Percentiles rank a stretch among this genome's conserved stretches.
phyloP scores from a whole-genome alignment of 2,797 vertebrate genomes.

The Staurois parvus region DNA sequence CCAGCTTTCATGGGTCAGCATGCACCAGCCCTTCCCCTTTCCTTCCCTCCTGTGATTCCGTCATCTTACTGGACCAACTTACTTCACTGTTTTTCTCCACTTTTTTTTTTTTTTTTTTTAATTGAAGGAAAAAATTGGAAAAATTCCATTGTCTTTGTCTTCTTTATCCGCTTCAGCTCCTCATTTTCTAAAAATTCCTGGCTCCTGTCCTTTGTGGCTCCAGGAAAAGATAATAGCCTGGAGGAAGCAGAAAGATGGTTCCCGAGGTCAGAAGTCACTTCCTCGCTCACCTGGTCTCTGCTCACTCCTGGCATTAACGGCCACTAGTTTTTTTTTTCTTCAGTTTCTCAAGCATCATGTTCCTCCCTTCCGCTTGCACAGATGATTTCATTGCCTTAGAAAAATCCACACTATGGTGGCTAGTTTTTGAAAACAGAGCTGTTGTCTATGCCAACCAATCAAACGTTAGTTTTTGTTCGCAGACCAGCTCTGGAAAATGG shows the following conservation, averaged over 20 bases:
- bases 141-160: conserved; percentile 78
- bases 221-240: conserved; percentile 76
- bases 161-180: conserved; percentile 76
- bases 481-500: too few relatives aligned
- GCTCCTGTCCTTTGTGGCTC: conserved; percentile 79
- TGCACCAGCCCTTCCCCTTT: conserved; percentile 80
- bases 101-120: conserved; percentile 73
- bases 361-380: conserved; percentile 81
- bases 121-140: conserved; percentile 63
- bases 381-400: conserved; percentile 77
- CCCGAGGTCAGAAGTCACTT: conserved; percentile 79
- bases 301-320: conserved; percentile 77
- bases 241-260: conserved; percentile 77
- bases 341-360: conserved; percentile 78
- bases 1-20: conserved; percentile 77
- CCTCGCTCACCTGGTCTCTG: conserved; percentile 82
- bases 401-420: conserved; percentile 71
- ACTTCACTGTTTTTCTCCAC: conserved; percentile 76
- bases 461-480: too few relatives aligned
- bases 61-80: conserved; percentile 78
- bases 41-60: conserved; percentile 75
- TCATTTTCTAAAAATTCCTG: conserved; percentile 81
- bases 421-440: too few relatives aligned
- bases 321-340: conserved; percentile 65
- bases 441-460: too few relatives aligned